phyloP scores from a whole-genome alignment of 2,888 invertebrate genomes.

The Oxycera nigricornis region DNA sequence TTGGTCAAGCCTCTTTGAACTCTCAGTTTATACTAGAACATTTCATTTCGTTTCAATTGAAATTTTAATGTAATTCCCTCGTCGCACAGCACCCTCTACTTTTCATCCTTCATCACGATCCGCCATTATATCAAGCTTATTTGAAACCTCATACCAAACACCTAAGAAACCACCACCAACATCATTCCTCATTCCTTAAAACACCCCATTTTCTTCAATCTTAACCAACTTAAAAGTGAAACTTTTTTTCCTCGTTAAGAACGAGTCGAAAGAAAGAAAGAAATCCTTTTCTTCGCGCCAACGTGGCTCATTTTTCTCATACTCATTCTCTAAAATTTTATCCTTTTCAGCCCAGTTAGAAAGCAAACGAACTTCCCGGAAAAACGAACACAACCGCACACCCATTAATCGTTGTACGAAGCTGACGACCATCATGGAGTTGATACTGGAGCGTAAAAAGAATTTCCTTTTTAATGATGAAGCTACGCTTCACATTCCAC shows the following conservation, averaged over 20 bases:
- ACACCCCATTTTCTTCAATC: no score
- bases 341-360: conserved; percentile 20
- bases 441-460: conserved; percentile 33
- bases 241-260: conserved; percentile 36
- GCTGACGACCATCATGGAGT: conserved; percentile 35
- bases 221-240: conserved; percentile 33
- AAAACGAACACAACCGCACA: conserved; percentile 38
- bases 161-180: background rate
- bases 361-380: background rate
- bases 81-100: no score
- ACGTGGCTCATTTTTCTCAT: conserved; percentile 27
- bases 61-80: no score
- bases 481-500: conserved; percentile 30
- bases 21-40: no score
- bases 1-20: no score
- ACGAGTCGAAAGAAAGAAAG: conserved; percentile 39
- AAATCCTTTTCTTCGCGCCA: conserved; percentile 43
- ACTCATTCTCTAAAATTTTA: background rate
- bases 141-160: background rate
- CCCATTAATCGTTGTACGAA: conserved; percentile 27
- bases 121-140: background rate
- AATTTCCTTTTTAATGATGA: conserved; percentile 44
- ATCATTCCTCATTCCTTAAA: background rate
- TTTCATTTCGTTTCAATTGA: no score
- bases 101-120: background rate